Base-by-base conservation (phyloP, 2,797 vertebrate species). In the Cryptoblepharus egeriae region DNA sequence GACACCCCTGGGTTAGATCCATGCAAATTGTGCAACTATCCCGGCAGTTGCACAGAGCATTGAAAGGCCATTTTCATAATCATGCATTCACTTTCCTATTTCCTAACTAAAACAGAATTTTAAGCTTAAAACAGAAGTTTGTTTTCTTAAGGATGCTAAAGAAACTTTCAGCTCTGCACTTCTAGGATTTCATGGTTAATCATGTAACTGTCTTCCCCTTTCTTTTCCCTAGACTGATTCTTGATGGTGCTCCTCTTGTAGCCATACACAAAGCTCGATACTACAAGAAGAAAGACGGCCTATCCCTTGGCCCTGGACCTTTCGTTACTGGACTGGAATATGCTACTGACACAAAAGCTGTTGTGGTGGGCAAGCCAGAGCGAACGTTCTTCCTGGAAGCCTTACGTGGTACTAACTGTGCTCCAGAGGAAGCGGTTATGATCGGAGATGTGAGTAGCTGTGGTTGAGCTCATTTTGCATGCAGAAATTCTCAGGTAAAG, bases 251-350 rank as follows among this genome's bases (percentile, higher is more conserved):
- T 1, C 97, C 97, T 72, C 97, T 99, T 81, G 98, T 99, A 61
- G 98, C 98, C 1, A 96, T 99, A 91, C 98, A 99, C 83, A 99
- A 99, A 93, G 98, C 98, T 73, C 96, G 98, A 1, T 99, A 99
- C 90, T 99, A 98, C 93, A 98, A 97, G 91, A 96, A 95, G 75
- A 96, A 96, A 80, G 98, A 99, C 0, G 98, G 98, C 11, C 90
- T 99, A 88, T 97, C 98, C 2, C 94, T 99, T n/a, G 98, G 98
- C 4, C 98, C 98, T 0, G 98, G 98, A 10, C 97, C 98, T 10
- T 99, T 99, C 20, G 97, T 99, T 20, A 91, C 96, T 0, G 98
- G 96, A 3, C 93, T 99, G 84, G 98, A 99, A 89, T 99, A 97
- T 0, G 97, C 98, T 0, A 94, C 98, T 0, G 98, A 97, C 85